Percentiles rank a stretch among this genome's conserved stretches.
Conservation (phyloP, 2,888 invertebrate species). For the Agrotis exclamationis region DNA sequence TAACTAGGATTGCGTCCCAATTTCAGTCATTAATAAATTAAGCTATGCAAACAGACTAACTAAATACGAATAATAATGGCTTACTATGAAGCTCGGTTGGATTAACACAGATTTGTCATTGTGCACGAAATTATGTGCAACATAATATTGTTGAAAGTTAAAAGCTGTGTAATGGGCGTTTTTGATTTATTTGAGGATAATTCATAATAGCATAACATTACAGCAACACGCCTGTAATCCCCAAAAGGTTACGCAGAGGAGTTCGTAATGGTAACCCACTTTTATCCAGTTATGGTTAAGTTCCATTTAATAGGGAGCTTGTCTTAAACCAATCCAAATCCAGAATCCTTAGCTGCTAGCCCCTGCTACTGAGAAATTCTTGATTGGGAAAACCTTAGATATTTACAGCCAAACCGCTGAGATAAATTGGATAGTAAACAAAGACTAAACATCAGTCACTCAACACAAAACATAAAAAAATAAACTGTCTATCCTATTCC, state of each 20-base stretch:
- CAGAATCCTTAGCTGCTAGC: no score
- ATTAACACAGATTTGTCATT: slow-evolving; percentile 10
- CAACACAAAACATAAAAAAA: no score
- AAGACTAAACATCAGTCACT: background rate
- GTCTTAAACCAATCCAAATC: no score
- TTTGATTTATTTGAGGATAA: background rate
- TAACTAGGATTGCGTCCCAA: slow-evolving; percentile 33
- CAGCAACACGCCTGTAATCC: no score
- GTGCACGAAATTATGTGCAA: slow-evolving; percentile 12
- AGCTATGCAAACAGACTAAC: slow-evolving; percentile 44
- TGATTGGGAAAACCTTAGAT: background rate
- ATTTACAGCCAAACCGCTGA: no score
- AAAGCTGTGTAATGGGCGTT: background rate
- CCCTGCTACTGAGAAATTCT: no score
- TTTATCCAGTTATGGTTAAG: no score
- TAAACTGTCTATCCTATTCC: no score
- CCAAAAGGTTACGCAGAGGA: no score
- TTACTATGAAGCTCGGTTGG: slow-evolving; percentile 4
- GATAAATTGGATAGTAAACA: background rate
- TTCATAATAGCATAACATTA: no score
- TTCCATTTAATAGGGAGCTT: no score
- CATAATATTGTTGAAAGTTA: slow-evolving; percentile 6
- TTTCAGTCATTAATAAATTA: slow-evolving; percentile 49
- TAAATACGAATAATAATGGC: slow-evolving; percentile 45
- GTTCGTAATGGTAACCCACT: no score